Evolutionary conservation across 2,113 vertebrate genomes (phyloP), one percentile per base, ranked within the genome.

Genomic region (Puma concolor): DNA sequence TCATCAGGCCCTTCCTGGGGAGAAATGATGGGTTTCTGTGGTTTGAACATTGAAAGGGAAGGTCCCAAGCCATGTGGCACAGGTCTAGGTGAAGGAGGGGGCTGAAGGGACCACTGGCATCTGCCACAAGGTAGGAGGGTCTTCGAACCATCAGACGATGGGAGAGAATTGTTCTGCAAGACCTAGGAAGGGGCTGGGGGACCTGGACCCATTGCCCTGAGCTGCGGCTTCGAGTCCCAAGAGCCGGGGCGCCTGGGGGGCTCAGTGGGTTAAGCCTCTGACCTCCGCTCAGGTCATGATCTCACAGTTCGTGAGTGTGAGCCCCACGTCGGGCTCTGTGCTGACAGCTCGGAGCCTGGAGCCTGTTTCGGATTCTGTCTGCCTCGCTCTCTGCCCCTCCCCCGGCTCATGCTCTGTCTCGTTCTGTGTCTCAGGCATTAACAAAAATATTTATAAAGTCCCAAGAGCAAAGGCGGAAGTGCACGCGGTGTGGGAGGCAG

Each of bases 61-160:
- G 25, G 19, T 63, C 27, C 15, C 33, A 29, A 83, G 48, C 27
- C 57, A 21, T 16, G 29, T 41, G 69, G 54, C 44, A 6, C 79
- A 83, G 41, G n/a, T 57, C 27, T 54, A n/a, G 54, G 67, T 82
- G 44, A n/a, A 54, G 14, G 54, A 90, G 57, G 44, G 64, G 10
- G 0, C 29, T 1, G 5, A 27, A 0, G 21, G 36, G 63, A 5
- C 67, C 50, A 0, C 54, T n/a, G 44, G 44, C 27, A 64, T n/a
- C 67, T 41, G 5, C 67, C 54, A 5, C 4, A 6, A n/a, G 38
- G 17, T 12, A 25, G 9, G 76, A 12, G 36, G 25, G n/a, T 88
- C 52, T 21, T 36, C 3, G 17, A 48, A 44, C 63, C 12, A 1
- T 1, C 1, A 0, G 2, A 72, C 33, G 16, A 19, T 33, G 41